phyloP scores from a whole-genome alignment of 2,888 invertebrate species.

The Sericinus montela region DNA sequence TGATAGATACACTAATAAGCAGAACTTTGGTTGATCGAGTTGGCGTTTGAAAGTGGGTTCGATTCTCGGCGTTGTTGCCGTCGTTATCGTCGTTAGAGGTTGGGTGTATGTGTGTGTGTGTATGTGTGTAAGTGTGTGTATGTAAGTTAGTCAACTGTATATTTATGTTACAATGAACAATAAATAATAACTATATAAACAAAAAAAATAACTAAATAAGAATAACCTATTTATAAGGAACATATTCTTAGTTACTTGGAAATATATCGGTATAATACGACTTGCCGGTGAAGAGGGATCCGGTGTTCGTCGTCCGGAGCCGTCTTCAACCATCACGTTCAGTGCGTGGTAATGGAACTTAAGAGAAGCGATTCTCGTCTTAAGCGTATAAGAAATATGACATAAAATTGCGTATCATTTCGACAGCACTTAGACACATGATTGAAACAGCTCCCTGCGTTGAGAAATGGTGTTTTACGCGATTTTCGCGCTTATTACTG shows the following conservation, averaged over 20 bases:
- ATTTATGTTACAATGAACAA: too few species aligned
- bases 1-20: too few species aligned
- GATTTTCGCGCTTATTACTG: constrained; percentile 46
- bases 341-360: constrained; percentile 47
- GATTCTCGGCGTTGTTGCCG: too few species aligned
- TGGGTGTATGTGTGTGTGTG: too few species aligned
- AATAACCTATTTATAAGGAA: constrained; percentile 33
- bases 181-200: too few species aligned
- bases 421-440: constrained; percentile 58
- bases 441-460: constrained; percentile 69
- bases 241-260: constrained; percentile 33
- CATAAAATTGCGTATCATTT: constrained; percentile 43
- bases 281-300: constrained; percentile 67
- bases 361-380: constrained; percentile 44
- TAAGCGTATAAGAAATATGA: constrained; percentile 39
- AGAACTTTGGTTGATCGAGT: too few species aligned
- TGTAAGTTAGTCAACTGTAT: too few species aligned
- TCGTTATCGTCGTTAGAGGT: too few species aligned
- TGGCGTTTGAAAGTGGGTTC: too few species aligned
- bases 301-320: constrained; percentile 63
- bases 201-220: too few species aligned
- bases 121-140: too few species aligned
- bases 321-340: constrained; percentile 69
- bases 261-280: constrained; percentile 51
- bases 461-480: constrained; percentile 44